phyloP scores from a whole-genome alignment of 64 coral and sea anemone genomes.

The Montipora sp. region DNA sequence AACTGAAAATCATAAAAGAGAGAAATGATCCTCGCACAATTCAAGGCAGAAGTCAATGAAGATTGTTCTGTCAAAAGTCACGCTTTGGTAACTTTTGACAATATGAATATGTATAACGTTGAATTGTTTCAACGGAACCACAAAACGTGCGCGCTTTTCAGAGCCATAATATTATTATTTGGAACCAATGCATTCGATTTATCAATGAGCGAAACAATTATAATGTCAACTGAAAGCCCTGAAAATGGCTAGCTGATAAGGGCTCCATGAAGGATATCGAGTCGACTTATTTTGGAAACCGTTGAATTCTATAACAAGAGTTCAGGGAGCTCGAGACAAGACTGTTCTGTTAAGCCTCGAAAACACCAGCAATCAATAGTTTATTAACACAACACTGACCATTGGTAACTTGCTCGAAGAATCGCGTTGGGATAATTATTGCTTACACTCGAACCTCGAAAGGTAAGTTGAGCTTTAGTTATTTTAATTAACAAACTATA shows the following conservation, averaged over 20 bases:
- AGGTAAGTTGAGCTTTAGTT: slow-evolving; percentile 2
- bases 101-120: slow-evolving; percentile 10
- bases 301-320: not conserved
- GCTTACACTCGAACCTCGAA: not conserved
- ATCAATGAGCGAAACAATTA: not conserved
- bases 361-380: not conserved
- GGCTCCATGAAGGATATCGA: not conserved
- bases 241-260: slow-evolving; percentile 30
- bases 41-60: too few relatives aligned
- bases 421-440: not conserved
- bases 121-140: slow-evolving; percentile 26
- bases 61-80: not conserved
- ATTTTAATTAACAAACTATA: not conserved
- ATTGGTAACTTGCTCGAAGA: not conserved
- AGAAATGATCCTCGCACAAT: too few relatives aligned
- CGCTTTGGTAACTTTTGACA: slow-evolving; percentile 24
- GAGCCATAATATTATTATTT: not conserved
- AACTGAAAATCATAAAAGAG: too few relatives aligned
- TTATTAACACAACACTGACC: not conserved
- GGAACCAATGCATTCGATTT: not conserved
- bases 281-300: not conserved
- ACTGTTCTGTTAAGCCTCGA: not conserved
- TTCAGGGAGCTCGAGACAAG: not conserved
- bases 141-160: slow-evolving; percentile 20
- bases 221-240: not conserved